Evolutionary conservation across 1,140 invertebrate species (phyloP), one percentile per base, ranked within the genome.

Genomic region (Micrasema minimum): DNA sequence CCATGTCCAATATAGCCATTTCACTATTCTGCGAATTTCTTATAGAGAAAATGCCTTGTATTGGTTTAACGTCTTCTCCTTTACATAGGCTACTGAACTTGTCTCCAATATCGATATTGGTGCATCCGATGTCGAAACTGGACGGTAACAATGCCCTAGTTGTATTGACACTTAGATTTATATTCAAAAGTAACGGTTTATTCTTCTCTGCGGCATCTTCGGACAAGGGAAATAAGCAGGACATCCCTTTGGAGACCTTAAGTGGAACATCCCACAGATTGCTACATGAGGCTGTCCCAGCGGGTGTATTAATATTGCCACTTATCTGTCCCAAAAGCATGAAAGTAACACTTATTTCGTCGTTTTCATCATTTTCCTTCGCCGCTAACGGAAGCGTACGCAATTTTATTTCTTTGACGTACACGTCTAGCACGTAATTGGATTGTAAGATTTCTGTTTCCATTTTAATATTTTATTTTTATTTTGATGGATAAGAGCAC

Each of bases 391-490:
- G n/a, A n/a, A n/a, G 31, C 9, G 31, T 38, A 7, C 37, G 9
- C 4, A 37, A 31, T 59, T 41, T 59, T 38, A 59, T 2, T 37
- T 59, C 12, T 37, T 41, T 41, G 14, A 59, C 22, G 37, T 38
- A 18, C 16, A 59, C 55, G 22, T 59, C 55, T 11, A 59, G 12
- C 4, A 59, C 37, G 10, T 41, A 59, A 41, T 59, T 59, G 14
- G 55, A 38, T 59, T 11, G 16, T 22, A 48, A 11, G 26, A 31
- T 31, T 31, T 31, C 26, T 2, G 26, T 31, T 31, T 31, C 26
- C 26, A 31, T 31, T 31, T 31, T 31, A 31, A 31, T 4, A 4
- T 31, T 31, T 31, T 4, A 31, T 4, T 31, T 31, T 31, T 4
- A 4, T 31, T 31, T 31, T 31, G 26, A 31, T 31, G 7, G 26